Evolutionary conservation across 1,140 invertebrate genomes (phyloP), one percentile per base, ranked within the genome.

Genomic region (Trypoxylus dichotomus): DNA sequence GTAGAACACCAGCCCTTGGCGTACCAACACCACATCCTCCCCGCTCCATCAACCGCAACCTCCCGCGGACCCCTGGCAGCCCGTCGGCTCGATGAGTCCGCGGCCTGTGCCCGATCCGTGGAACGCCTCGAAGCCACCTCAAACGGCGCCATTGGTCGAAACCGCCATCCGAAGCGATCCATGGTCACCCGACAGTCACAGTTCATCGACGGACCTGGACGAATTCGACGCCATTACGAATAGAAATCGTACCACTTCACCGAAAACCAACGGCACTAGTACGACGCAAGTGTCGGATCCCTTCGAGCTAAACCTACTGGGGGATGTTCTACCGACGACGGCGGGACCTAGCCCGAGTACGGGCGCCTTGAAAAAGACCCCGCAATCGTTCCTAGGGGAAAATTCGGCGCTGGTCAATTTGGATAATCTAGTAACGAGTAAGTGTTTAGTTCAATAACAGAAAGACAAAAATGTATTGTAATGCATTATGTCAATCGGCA

Each of bases 371-470:
- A 93, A 94, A 85, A 97, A 96, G 86, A 96, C 95, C 76, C 96
- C 97, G 8, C 95, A 96, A 81, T 93, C 92, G 81, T 98, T 98
- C 87, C 90, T 98, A 7, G 97, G 97, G 21, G 95, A 98, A 88
- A 98, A 98, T 88, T 96, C 95, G 24, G 91, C 93, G 80, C 90
- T 98, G 78, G 97, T 98, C 58, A 98, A 98, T 90, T 90, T 98
- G 83, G 97, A 98, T 88, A 96, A 97, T 88, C 90, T 98, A 83
- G 94, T 98, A 78, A 95, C 94, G 21, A 79, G 82, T 72, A 82
- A 80, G 80, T 54, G 21, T n/a, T n/a, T n/a, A n/a, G n/a, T n/a
- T n/a, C n/a, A n/a, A n/a, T n/a, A n/a, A n/a, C n/a, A n/a, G n/a
- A n/a, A n/a, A n/a, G n/a, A n/a, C n/a, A n/a, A n/a, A n/a, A n/a